These are phyloP conservation scores for Diadema setosum DNA, from an alignment of 35 echinoderm and acorn worm genomes.

Conservation along the genomic window DNA sequence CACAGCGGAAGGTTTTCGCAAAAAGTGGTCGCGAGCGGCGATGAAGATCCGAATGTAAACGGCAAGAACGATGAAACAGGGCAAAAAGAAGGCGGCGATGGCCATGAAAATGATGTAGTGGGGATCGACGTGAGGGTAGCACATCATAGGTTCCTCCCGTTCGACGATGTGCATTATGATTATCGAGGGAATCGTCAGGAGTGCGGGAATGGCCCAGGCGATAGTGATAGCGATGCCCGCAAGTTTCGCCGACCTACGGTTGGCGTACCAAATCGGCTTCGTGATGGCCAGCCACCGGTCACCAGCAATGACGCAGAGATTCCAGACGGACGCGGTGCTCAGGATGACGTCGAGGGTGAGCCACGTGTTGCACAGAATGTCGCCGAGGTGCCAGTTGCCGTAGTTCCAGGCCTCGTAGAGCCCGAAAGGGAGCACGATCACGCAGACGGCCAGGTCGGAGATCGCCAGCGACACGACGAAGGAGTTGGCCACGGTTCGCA, in stretches of 20 bases:
- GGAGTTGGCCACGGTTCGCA: constrained; percentile 70
- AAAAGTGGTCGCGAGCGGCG: constrained; percentile 27
- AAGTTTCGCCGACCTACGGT: not conserved
- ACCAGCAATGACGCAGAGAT: constrained; percentile 39
- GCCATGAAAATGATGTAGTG: not conserved
- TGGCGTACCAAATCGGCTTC: constrained; percentile 52
- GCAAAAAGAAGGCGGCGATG: constrained; percentile 70
- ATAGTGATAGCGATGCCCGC: constrained; percentile 23
- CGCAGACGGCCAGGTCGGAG: constrained; percentile 49
- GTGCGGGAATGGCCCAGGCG: constrained; percentile 33
- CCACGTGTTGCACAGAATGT: constrained; percentile 16
- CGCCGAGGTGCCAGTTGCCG: not conserved
- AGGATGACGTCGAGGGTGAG: not conserved
- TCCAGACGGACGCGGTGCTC: constrained; percentile 47
- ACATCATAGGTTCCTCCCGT: not conserved
- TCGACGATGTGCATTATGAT: not conserved
- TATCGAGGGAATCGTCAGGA: constrained; percentile 24
- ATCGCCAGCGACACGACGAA: constrained; percentile 79
- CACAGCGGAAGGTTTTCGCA: constrained; percentile 3
- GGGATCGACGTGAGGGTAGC: not conserved
- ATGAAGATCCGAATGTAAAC: constrained; percentile 57
- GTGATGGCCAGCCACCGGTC: constrained; percentile 64
- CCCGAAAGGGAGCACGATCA: constrained; percentile 35
- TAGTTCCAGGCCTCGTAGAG: not conserved
- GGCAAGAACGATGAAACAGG: constrained; percentile 31